Percentiles rank a stretch among this genome's conserved stretches.
Evolutionary conservation across 2,888 invertebrate species (phyloP).

Genomic region (Drosophila mercatorum): DNA sequence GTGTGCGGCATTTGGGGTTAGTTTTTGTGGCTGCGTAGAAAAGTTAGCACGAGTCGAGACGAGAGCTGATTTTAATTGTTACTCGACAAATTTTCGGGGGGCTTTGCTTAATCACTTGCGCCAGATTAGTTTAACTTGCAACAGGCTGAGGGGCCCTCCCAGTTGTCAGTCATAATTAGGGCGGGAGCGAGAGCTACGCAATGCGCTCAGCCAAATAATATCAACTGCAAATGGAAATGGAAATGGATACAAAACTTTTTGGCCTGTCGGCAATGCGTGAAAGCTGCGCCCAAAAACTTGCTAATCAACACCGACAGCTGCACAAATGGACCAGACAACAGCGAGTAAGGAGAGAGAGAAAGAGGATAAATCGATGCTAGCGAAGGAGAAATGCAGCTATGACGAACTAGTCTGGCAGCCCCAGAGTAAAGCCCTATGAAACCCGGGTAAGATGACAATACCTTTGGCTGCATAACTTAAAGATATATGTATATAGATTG

Average conservation of each 20-base stretch:
- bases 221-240: slow-evolving; percentile 31
- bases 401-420: too few relatives aligned
- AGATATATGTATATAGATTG: background rate
- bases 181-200: slow-evolving; percentile 16
- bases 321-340: slow-evolving; percentile 14
- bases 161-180: slow-evolving; percentile 3
- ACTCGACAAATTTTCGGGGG: slow-evolving; percentile 56
- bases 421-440: too few relatives aligned
- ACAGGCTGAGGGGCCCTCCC: background rate
- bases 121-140: slow-evolving; percentile 53
- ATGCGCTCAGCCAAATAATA: slow-evolving; percentile 47
- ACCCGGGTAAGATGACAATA: background rate
- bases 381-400: background rate
- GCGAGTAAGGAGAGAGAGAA: too few relatives aligned
- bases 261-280: slow-evolving; percentile 21
- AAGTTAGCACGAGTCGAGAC: slow-evolving; percentile 28
- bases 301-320: slow-evolving; percentile 63
- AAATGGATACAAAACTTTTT: slow-evolving; percentile 63
- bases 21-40: slow-evolving; percentile 14
- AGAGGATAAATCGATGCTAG: background rate
- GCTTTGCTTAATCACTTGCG: slow-evolving; percentile 73
- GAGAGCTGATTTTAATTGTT: slow-evolving; percentile 70
- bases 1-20: slow-evolving; percentile 29
- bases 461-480: background rate
- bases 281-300: slow-evolving; percentile 46